Evolutionary conservation across 64 coral and sea anemone species (phyloP), one percentile per base, ranked within the genome.

Genomic region (Pocillopora damicornis): DNA sequence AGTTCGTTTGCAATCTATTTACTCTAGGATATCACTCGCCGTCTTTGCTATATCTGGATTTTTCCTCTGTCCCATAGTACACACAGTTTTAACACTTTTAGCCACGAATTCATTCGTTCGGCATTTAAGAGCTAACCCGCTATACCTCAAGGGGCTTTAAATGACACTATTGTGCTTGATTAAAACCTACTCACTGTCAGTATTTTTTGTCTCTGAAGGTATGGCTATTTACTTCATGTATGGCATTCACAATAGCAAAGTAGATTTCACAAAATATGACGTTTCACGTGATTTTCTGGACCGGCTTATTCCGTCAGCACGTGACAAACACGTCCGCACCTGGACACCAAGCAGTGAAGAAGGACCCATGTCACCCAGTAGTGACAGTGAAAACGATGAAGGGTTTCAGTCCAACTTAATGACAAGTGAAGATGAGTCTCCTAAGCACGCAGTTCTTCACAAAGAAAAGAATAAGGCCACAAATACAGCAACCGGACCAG

Each of bases 171-270:
- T 69, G 66, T n/a, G 66, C 10, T 18, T 25, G 66, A 18, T 25
- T n/a, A 11, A 10, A 8, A 9, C 13, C 61, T 22, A 0, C 34
- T 79, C 13, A 56, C 42, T 30, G 30, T 78, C 15, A 16, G 8
- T 84, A 6, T 86, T 10, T 45, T 61, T 74, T 37, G 1, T 81
- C 13, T 74, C 15, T 58, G 0, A 62, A 92, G 90, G 90, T 72
- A 83, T 92, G 60, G 66, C 82, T 20, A 77, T 92, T 35, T 92
- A 92, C 75, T 92, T 92, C 63, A 92, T 80, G 57, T 92, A 92
- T 59, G 90, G 90, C 13, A 36, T 92, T 9, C 83, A 77, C 16
- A 76, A 87, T 22, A 92, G 90, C 20, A 87, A 92, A 58, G 83
- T 79, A 77, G 75, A 61, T 35, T 18, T 35, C 6, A 75, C 6